Conservation (phyloP, 2,797 vertebrate genomes). For the Microctenopoma stevenorrisi region DNA sequence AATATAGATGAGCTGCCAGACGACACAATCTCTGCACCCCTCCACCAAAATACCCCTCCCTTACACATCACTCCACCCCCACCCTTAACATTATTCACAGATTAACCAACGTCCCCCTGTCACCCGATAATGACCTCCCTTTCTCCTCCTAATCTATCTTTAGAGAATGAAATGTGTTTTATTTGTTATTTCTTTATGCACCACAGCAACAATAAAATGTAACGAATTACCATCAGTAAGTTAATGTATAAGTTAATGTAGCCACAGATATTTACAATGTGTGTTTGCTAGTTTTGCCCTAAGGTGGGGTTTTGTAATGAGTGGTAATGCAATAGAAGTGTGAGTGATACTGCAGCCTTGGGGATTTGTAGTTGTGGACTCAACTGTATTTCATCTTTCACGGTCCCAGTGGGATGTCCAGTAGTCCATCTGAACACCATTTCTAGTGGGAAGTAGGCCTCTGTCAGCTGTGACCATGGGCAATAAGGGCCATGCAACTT, state of each 20-base stretch:
- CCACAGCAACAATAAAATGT: constrained; percentile 44
- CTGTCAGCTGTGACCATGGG: constrained; percentile 60
- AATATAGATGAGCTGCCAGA: constrained; percentile 99
- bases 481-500: constrained; percentile 31
- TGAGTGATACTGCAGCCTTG: constrained; percentile 73
- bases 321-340: constrained; percentile 62
- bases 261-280: constrained; percentile 51
- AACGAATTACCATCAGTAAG: constrained; percentile 35
- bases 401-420: constrained; percentile 74
- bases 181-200: constrained; percentile 42
- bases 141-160: constrained; percentile 86
- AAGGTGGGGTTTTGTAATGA: constrained; percentile 73
- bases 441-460: constrained; percentile 29
- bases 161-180: constrained; percentile 68
- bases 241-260: constrained; percentile 42
- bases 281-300: constrained; percentile 64
- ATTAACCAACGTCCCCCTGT: constrained; percentile 87
- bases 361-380: constrained; percentile 75
- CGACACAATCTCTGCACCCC: constrained; percentile 81
- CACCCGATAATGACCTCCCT: constrained; percentile 91
- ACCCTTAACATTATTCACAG: constrained; percentile 95
- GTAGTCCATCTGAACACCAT: constrained; percentile 75
- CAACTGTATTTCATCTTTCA: constrained; percentile 76
- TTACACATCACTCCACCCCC: constrained; percentile 62
- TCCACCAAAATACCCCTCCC: constrained; percentile 55